Base-by-base conservation (phyloP, 2,113 vertebrate genomes). In the Paratilapia polleni region DNA sequence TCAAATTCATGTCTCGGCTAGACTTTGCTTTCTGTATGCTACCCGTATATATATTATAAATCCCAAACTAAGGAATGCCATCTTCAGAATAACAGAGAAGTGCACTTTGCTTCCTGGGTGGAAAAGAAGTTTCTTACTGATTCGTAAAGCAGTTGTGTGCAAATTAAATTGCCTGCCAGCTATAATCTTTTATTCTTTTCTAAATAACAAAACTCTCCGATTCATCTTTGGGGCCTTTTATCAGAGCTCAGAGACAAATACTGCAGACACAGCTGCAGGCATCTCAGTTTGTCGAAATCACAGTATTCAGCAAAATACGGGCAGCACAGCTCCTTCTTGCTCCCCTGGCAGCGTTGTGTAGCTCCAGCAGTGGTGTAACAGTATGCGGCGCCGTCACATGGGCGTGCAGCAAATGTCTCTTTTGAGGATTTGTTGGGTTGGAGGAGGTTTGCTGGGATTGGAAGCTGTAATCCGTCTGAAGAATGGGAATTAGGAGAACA, bases 401-500 rank as follows among this genome's bases (percentile, higher is more conserved):
- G 75, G 87, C 7, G 38, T 36, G 57, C 17, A 20, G 62, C 60
- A 66, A 15, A 56, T 24, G 34, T 34, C 57, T 77, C 14, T 31
- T 81, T 24, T 26, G 75, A 47, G 66, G 74, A 73, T 86, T 78
- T 82, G 79, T 76, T 24, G 7, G 60, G 62, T 58, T 81, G 77
- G 84, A 86, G 84, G 63, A 56, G 88, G 58, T 81, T 84, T 74
- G 63, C 77, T 81, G 0, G 61, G 74, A 58, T 49, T 60, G 64
- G 49, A 56, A 41, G 86, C 58, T 82, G 84, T 70, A 86, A 82
- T 88, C 88, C 38, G 38, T 75, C 81, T 86, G 60, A 83, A 90
- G 81, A 83, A 86, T 38, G 41, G 66, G 87, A 61, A 79, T 83
- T 78, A 77, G 80, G 64, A 76, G 60, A 76, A 75, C 61, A 56